phyloP scores from a whole-genome alignment of 2,113 vertebrate species.

The Struthio camelus region DNA sequence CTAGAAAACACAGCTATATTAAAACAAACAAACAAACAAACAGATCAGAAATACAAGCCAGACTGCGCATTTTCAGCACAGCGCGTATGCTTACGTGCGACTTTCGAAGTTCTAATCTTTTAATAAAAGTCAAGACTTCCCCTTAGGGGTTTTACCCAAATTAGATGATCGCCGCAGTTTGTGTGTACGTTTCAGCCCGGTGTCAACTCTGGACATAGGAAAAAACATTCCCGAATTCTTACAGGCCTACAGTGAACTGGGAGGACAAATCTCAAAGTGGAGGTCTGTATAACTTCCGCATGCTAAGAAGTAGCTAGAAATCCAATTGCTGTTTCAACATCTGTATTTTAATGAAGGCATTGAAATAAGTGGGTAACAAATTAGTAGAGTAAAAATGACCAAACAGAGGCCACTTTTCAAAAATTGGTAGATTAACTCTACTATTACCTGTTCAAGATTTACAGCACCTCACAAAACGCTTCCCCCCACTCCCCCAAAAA shows the following conservation, averaged over 20 bases:
- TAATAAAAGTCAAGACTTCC: not conserved
- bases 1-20: not conserved
- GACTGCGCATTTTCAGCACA: not conserved
- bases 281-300: not conserved
- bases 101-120: not conserved
- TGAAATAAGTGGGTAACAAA: not conserved
- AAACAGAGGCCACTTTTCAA: not conserved
- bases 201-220: not conserved
- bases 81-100: fast-evolving
- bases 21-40: not conserved
- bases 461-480: not conserved
- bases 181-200: not conserved
- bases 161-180: not conserved
- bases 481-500: not conserved
- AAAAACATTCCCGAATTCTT: not conserved
- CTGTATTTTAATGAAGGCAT: not conserved
- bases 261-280: not conserved
- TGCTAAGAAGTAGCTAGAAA: not conserved
- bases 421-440: not conserved
- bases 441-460: not conserved
- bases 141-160: not conserved
- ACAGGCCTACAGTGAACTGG: not conserved
- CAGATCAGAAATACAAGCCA: not conserved
- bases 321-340: not conserved
- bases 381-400: not conserved